A percentile compares a stretch with the other conserved stretches of the same genome.
These are phyloP conservation scores for Cervus canadensis DNA, from an alignment of 2,113 vertebrate species.

Conservation along the genomic window DNA sequence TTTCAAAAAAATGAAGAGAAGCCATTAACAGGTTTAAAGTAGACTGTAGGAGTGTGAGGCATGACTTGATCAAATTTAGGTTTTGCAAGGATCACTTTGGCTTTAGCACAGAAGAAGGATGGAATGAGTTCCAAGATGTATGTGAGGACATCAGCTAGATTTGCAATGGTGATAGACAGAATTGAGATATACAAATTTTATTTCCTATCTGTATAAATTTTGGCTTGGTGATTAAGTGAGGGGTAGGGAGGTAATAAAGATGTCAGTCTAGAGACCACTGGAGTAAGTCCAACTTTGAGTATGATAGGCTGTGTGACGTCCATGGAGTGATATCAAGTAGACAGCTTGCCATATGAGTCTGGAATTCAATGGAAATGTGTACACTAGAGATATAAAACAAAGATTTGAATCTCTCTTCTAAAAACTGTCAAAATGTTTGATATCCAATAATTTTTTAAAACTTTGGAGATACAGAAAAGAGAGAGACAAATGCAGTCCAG, in stretches of 20 bases:
- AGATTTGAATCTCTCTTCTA: background rate
- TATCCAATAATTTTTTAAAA: background rate
- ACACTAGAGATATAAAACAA: background rate
- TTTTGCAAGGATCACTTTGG: background rate
- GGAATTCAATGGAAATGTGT: background rate
- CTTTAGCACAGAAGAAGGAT: background rate
- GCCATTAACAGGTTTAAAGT: background rate
- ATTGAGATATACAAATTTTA: background rate
- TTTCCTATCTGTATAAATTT: background rate
- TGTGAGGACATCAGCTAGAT: background rate
- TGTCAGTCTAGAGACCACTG: background rate
- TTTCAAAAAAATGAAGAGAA: background rate
- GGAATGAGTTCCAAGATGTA: background rate
- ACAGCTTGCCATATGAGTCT: background rate
- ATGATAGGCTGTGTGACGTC: background rate
- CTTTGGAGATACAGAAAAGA: background rate
- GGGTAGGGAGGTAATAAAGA: background rate
- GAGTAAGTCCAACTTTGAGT: background rate
- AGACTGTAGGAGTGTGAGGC: background rate
- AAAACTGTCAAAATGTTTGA: background rate
- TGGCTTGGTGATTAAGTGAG: background rate
- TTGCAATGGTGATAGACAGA: background rate
- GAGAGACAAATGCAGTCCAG: background rate
- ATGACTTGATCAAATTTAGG: background rate
- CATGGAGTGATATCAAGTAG: background rate